These are phyloP conservation scores for Colostygia pectinataria DNA, from an alignment of 2,888 invertebrate genomes.

Conservation along the genomic window DNA sequence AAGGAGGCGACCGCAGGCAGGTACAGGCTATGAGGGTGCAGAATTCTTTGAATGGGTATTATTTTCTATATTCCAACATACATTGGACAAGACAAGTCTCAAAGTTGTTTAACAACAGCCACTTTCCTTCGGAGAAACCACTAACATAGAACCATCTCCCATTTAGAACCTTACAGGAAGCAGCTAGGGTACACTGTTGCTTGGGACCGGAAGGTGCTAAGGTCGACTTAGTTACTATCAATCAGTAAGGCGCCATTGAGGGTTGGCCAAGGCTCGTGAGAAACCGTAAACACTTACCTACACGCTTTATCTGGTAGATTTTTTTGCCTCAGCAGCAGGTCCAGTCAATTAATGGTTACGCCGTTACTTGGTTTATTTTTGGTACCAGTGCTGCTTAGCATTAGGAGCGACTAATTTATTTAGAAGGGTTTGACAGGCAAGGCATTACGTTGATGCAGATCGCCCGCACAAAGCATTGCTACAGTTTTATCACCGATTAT, in stretches of 20 bases:
- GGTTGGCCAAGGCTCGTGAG: conserved; percentile 79
- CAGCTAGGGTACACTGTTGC: conserved; percentile 43
- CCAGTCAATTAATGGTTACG: conserved; percentile 81
- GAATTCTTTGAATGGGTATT: conserved; percentile 79
- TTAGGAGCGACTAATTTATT: conserved; percentile 72
- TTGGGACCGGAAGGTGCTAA: conserved; percentile 56
- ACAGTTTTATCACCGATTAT: conserved; percentile 49
- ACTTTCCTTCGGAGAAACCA: conserved; percentile 4
- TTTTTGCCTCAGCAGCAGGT: conserved; percentile 77
- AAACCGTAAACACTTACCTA: conserved; percentile 83
- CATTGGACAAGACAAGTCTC: conserved; percentile 28
- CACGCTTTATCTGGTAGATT: conserved; percentile 78
- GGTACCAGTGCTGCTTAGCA: conserved; percentile 65
- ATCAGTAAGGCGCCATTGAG: conserved; percentile 83
- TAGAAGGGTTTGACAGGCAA: conserved; percentile 70
- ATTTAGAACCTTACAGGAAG: conserved; percentile 38
- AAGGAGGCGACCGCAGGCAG: conserved; percentile 80
- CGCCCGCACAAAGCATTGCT: conserved; percentile 52
- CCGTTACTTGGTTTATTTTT: conserved; percentile 79
- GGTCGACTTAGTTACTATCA: conserved; percentile 75
- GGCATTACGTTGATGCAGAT: conserved; percentile 65
- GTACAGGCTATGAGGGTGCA: conserved; percentile 81
- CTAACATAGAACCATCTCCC: background rate
- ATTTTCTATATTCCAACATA: conserved; percentile 42
- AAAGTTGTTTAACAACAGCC: conserved; percentile 26